Evolutionary conservation across 2,113 vertebrate species (phyloP).

Genomic region (Cairina moschata): DNA sequence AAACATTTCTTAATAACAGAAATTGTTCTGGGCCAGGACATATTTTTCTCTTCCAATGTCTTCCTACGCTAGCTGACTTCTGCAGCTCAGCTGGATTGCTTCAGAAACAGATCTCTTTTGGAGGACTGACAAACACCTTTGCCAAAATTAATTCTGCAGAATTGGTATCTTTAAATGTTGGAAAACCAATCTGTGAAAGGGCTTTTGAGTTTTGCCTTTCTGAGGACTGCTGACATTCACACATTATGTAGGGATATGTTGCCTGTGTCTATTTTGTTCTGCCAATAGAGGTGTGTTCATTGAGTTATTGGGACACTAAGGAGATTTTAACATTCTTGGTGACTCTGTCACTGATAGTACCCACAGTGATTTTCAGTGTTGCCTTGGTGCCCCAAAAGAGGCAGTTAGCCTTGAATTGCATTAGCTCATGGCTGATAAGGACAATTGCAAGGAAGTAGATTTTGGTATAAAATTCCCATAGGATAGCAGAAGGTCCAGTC

Average conservation of each 20-base stretch:
- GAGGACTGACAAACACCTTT: neutral
- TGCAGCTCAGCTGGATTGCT: neutral
- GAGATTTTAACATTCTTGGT: neutral
- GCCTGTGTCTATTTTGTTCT: neutral
- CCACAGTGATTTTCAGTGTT: neutral
- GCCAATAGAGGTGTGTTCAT: neutral
- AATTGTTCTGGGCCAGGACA: neutral
- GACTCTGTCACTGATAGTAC: neutral
- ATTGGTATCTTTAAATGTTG: neutral
- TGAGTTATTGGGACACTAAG: accelerated
- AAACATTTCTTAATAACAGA: neutral
- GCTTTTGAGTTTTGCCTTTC: neutral
- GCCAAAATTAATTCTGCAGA: neutral
- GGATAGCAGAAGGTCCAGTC: neutral
- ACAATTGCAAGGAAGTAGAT: neutral
- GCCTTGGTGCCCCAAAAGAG: neutral
- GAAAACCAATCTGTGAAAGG: neutral
- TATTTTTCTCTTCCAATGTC: neutral
- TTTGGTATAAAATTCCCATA: neutral
- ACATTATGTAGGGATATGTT: neutral
- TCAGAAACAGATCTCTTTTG: neutral
- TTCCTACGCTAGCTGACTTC: neutral
- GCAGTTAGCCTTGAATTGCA: neutral
- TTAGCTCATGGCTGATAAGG: neutral
- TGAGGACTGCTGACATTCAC: neutral